Base-by-base conservation (phyloP, 2,797 vertebrate species). In the Tiaroga cobitis region DNA sequence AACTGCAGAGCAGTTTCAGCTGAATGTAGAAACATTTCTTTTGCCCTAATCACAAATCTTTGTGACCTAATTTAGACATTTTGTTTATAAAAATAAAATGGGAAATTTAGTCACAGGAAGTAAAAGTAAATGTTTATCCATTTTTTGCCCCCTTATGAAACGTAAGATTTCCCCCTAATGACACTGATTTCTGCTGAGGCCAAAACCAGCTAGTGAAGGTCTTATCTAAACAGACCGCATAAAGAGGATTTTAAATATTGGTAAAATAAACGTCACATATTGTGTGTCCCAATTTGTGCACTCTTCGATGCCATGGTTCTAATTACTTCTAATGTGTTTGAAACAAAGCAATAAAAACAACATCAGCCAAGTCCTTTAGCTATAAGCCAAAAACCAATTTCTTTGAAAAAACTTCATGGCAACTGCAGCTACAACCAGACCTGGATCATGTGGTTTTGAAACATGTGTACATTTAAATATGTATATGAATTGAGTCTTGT, bases 271-370 rank as follows among this genome's bases (percentile, higher is more conserved):
- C 18, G 19, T 8, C 41, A 10, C n/a, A 82, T 59, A 59, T 59
- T 82, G 18, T 59, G 54, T 2, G 54, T n/a, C 9, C 24, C 56
- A 61, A 26, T 61, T 5, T 61, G 56, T 26, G 56, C n/a, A 61
- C 2, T 61, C 13, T 59, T 59, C 54, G 10, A 59, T n/a, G 24
- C 21, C 1, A n/a, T n/a, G 29, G 41, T 74, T 34, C 18, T 43
- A 74, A 49, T 82, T 82, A 63, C 19, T 49, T 59, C 54, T 43
- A 24, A 43, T 80, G 68, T 73, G 69, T 82, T 82, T 65, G 21
- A 63, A 49, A 51, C 21, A 54, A 54, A 34, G 59, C 26, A 82
- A 74, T 32, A 63, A 16, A 74, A 63, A 74, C 13, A 82, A 49
- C n/a, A 73, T 26, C 54, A 82, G 39, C 11, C 0, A 21, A 9